These are phyloP conservation scores for Mythimna ferrago DNA, from an alignment of 2,888 invertebrate species.

Conservation along the genomic window DNA sequence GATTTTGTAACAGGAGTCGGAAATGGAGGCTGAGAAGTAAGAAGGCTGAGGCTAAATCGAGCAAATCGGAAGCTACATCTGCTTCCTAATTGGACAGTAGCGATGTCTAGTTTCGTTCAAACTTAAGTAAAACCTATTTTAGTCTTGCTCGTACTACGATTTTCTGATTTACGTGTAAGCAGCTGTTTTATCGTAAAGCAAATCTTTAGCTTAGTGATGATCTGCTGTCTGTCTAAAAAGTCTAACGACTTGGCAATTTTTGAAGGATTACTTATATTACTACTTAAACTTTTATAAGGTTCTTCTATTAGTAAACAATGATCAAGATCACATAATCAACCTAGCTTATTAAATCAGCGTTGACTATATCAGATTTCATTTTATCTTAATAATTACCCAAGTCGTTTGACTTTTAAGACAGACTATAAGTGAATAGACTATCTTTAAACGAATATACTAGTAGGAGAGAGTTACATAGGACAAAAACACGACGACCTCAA, in stretches of 20 bases:
- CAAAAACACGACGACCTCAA: no score
- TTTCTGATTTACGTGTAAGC: conserved; percentile 1
- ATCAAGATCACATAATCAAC: no score
- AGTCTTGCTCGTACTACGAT: conserved; percentile 25
- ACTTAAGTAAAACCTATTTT: conserved; percentile 50
- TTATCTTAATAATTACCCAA: no score
- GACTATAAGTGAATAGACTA: not conserved
- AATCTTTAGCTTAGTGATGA: not conserved
- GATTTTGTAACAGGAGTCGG: conserved; percentile 58
- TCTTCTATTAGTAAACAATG: no score
- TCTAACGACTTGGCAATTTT: no score
- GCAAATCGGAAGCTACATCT: conserved; percentile 70
- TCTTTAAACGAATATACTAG: not conserved
- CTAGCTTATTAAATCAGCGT: no score
- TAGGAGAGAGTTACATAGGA: not conserved
- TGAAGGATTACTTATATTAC: no score
- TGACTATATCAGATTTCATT: no score
- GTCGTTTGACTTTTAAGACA: no score
- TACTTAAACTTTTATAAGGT: no score
- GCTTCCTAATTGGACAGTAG: conserved; percentile 75
- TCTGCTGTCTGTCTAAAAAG: no score
- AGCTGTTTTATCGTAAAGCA: conserved; percentile 26
- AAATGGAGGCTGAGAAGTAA: conserved; percentile 61
- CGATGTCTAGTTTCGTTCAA: conserved; percentile 68
- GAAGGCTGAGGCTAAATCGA: conserved; percentile 75